Percentiles rank a stretch among this genome's conserved stretches.
Conservation (phyloP, 2,113 vertebrate genomes). For the Sylvietta virens region DNA sequence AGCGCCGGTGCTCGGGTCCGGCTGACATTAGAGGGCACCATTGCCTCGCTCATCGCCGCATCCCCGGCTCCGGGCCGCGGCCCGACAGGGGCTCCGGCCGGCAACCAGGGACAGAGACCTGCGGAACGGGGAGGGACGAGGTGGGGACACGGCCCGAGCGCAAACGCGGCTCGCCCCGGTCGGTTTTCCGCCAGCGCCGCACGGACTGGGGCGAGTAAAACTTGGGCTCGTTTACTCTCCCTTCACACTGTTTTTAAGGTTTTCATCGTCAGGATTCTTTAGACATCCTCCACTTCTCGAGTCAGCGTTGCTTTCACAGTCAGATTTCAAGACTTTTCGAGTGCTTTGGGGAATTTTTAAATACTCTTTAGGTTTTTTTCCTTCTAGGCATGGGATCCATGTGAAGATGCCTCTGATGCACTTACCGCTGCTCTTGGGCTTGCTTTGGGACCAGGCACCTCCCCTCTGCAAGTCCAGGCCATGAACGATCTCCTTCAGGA, state of each 20-base stretch:
- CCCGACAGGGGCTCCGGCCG: background rate
- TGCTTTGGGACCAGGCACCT: background rate
- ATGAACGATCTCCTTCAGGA: background rate
- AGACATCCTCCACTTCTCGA: background rate
- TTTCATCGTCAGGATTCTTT: background rate
- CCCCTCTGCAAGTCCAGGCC: background rate
- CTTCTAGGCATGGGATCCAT: background rate
- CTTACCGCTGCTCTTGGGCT: background rate
- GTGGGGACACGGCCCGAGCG: background rate
- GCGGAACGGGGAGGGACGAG: background rate
- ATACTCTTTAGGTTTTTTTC: background rate
- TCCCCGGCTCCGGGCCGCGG: background rate
- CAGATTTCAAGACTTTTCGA: background rate
- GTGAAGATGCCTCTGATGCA: background rate
- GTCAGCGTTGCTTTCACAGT: background rate
- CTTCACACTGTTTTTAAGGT: background rate
- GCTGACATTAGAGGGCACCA: conserved; percentile 58
- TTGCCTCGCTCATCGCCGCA: background rate
- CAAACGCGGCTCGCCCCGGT: background rate
- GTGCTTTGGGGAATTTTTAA: background rate
- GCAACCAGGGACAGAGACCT: background rate
- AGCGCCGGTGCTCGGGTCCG: background rate
- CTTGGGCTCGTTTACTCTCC: background rate
- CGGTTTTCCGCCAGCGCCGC: background rate
- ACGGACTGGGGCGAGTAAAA: background rate